Percentiles rank a stretch among this genome's conserved stretches.
These are phyloP conservation scores for Gulo gulo DNA, from an alignment of 2,113 vertebrate genomes.

Conservation along the genomic window DNA sequence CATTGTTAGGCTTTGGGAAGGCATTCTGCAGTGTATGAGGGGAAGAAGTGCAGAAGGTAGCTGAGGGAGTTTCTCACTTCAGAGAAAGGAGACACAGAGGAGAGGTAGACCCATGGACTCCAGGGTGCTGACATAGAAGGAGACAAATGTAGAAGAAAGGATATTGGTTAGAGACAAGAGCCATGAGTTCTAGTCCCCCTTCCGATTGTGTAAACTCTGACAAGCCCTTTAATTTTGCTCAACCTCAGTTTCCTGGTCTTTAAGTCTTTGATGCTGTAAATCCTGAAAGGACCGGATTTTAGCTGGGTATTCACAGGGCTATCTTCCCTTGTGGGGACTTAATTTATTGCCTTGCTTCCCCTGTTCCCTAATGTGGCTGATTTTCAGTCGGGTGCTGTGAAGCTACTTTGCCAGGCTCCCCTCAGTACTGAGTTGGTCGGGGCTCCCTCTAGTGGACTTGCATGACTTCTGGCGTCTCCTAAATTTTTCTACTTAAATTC, in stretches of 20 bases:
- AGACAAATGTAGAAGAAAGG: neutral
- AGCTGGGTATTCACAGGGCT: neutral
- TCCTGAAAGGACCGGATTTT: neutral
- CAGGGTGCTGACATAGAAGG: neutral
- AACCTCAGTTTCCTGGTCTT: neutral
- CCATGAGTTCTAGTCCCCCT: neutral
- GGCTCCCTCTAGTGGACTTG: constrained; percentile 63
- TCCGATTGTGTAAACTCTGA: neutral
- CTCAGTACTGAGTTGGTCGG: neutral
- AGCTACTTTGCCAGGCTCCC: neutral
- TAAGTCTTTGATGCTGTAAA: neutral
- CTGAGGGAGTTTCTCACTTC: neutral
- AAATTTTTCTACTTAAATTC: constrained; percentile 5
- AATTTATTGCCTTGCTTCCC: neutral
- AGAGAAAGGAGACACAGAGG: neutral
- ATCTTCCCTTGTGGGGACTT: neutral
- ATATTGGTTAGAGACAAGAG: neutral
- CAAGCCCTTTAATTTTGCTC: neutral
- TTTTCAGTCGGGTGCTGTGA: neutral
- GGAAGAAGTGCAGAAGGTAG: neutral
- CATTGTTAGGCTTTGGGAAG: neutral
- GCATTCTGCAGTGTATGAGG: neutral
- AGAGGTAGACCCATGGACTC: neutral
- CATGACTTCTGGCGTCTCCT: neutral
- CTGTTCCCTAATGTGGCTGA: neutral